Evolutionary conservation across 2,888 invertebrate genomes (phyloP).

Genomic region (Macrosoma leucophasiata): DNA sequence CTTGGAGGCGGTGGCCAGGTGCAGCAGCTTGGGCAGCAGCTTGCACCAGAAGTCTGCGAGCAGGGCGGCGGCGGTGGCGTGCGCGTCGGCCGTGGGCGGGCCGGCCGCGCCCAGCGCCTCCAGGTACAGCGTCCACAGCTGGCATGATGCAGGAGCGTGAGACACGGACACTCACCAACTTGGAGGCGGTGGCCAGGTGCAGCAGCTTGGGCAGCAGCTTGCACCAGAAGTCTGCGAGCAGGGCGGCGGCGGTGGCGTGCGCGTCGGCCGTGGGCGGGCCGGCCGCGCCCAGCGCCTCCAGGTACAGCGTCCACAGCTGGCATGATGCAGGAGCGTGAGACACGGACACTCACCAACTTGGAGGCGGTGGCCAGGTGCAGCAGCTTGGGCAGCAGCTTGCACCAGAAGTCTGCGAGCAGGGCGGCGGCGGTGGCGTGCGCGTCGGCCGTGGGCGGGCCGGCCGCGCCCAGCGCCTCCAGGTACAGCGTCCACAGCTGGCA

Average conservation of each 20-base stretch:
- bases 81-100: slow-evolving; percentile 81
- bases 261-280: slow-evolving; percentile 81
- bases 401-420: slow-evolving; percentile 98
- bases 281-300: slow-evolving; percentile 88
- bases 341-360: slow-evolving; percentile 82
- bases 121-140: slow-evolving; percentile 87
- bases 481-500: slow-evolving; percentile 99
- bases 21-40: slow-evolving; percentile 95
- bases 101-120: slow-evolving; percentile 87
- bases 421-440: slow-evolving; percentile 84
- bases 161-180: slow-evolving; percentile 80
- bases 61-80: slow-evolving; percentile 85
- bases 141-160: neutral
- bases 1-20: slow-evolving; percentile 87
- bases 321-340: neutral
- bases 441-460: slow-evolving; percentile 80
- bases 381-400: slow-evolving; percentile 96
- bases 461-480: slow-evolving; percentile 89
- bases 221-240: slow-evolving; percentile 98
- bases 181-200: slow-evolving; percentile 86
- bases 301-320: slow-evolving; percentile 86
- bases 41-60: slow-evolving; percentile 99
- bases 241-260: slow-evolving; percentile 84
- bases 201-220: slow-evolving; percentile 97
- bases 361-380: slow-evolving; percentile 87